Conservation (phyloP, 2,113 vertebrate species). For the Formicarius rufipectus region DNA sequence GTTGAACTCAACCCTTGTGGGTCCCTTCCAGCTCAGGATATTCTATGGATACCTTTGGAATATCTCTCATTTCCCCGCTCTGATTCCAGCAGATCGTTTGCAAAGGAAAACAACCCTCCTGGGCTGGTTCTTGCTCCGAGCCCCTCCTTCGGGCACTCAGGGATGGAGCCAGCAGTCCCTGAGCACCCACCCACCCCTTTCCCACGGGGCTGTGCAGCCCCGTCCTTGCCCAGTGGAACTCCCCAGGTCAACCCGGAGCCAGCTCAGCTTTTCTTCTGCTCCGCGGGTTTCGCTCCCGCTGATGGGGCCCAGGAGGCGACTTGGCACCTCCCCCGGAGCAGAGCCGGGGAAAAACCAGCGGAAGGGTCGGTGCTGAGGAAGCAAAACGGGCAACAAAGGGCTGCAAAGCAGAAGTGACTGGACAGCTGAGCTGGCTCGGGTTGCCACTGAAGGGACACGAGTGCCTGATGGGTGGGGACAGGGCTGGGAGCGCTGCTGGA, state of each 20-base stretch:
- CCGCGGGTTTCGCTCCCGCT: background rate
- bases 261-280: background rate
- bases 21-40: background rate
- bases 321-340: background rate
- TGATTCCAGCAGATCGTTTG: background rate
- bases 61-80: background rate
- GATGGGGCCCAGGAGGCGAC: background rate
- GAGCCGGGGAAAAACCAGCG: background rate
- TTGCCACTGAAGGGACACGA: background rate
- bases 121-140: background rate
- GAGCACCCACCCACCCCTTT: background rate
- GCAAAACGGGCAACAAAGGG: background rate
- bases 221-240: background rate
- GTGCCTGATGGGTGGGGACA: background rate
- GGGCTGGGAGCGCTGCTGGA: accelerated
- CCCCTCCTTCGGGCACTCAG: accelerated
- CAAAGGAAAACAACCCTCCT: background rate
- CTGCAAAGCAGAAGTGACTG: background rate
- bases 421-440: conserved; percentile 24
- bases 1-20: too few relatives aligned
- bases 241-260: background rate
- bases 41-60: background rate
- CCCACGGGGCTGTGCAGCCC: background rate
- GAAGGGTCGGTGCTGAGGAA: background rate
- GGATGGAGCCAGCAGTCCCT: background rate